These are phyloP conservation scores for Vollenhovia emeryi DNA, from an alignment of 1,140 invertebrate genomes.

Conservation along the genomic window DNA sequence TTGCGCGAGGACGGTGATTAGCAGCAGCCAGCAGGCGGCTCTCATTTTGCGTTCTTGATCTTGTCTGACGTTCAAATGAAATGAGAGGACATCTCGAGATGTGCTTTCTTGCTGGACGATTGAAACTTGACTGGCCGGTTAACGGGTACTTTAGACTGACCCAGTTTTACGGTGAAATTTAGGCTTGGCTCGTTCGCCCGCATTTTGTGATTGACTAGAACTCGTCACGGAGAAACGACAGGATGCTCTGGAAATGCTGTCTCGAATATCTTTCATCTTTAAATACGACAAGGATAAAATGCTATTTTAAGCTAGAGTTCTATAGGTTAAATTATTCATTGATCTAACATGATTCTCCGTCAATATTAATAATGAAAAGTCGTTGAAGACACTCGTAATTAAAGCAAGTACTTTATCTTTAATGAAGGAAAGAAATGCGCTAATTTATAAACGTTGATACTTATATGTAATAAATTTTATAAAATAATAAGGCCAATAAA, in stretches of 20 bases:
- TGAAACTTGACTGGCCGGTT: conserved; percentile 73
- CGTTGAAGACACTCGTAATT: neutral
- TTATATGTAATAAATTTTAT: neutral
- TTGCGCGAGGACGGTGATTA: conserved; percentile 21
- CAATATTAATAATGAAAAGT: neutral
- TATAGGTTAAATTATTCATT: neutral
- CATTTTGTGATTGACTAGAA: conserved; percentile 48
- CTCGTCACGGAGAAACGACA: neutral
- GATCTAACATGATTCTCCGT: neutral
- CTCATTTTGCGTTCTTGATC: conserved; percentile 54
- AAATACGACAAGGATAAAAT: neutral
- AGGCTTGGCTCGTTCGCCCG: conserved; percentile 60
- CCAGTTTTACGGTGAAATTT: conserved; percentile 80
- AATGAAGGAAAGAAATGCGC: neutral
- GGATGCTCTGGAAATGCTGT: neutral
- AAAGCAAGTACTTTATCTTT: neutral
- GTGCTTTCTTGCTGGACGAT: conserved; percentile 56
- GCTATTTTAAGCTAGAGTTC: neutral
- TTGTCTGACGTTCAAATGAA: neutral
- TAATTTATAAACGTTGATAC: neutral
- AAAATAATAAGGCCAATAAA: neutral
- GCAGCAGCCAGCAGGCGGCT: neutral
- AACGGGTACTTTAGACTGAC: conserved; percentile 71
- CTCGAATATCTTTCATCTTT: neutral
- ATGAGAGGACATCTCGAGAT: conserved; percentile 49